Evolutionary conservation across 2,888 invertebrate genomes (phyloP).

Genomic region (Nemurella pictetii): DNA sequence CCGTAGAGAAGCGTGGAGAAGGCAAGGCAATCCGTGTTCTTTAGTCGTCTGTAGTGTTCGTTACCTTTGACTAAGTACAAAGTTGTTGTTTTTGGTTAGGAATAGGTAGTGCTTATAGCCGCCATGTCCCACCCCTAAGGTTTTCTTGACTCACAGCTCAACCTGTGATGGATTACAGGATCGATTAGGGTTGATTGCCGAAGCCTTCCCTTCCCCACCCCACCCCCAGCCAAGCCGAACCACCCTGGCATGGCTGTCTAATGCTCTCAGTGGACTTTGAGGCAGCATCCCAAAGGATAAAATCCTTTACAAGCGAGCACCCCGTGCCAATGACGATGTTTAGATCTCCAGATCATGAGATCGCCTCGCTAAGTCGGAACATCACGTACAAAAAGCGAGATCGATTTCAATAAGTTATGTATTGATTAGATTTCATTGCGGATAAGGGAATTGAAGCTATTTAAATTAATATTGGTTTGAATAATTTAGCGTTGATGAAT

Average conservation of each 20-base stretch:
- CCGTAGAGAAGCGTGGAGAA: neutral
- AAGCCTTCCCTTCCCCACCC: conserved; percentile 5
- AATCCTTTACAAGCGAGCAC: conserved; percentile 26
- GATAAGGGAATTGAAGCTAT: neutral
- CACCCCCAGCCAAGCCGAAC: neutral
- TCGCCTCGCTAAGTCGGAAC: neutral
- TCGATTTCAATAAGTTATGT: neutral
- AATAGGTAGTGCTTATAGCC: neutral
- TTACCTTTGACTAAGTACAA: neutral
- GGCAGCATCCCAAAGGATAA: neutral
- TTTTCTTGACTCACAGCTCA: conserved; percentile 33
- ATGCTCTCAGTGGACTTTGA: conserved; percentile 22
- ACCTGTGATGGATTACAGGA: conserved; percentile 54
- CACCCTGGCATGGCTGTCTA: conserved; percentile 6
- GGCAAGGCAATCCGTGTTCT: too few relatives aligned
- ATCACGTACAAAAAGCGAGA: neutral
- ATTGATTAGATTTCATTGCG: neutral
- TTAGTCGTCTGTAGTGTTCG: neutral
- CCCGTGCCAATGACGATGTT: neutral
- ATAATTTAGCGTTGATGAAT: conserved; percentile 7
- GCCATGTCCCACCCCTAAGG: conserved; percentile 36
- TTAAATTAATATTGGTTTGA: conserved; percentile 1
- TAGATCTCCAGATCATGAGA: neutral
- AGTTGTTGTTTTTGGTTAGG: neutral
- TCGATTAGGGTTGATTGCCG: conserved; percentile 55